These are phyloP conservation scores for Ascaphus truei DNA, from an alignment of 2,113 vertebrate genomes.

Conservation along the genomic window DNA sequence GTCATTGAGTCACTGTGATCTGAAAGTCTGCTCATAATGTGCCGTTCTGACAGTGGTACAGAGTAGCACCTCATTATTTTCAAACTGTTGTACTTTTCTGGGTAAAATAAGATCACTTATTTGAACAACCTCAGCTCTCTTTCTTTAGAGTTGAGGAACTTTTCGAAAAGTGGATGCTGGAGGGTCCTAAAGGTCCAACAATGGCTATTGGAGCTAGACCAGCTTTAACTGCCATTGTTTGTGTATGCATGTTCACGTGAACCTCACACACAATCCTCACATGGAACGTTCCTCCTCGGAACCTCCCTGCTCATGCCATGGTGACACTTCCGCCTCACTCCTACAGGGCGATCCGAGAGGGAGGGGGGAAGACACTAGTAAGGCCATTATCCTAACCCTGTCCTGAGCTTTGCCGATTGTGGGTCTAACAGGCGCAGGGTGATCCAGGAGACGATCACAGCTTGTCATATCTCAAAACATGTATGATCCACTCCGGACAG, in stretches of 20 bases:
- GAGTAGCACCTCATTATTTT: too few species aligned
- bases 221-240: too few species aligned
- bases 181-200: too few species aligned
- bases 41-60: too few species aligned
- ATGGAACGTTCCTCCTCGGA: background rate
- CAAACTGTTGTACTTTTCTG: too few species aligned
- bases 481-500: background rate
- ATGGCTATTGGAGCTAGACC: too few species aligned
- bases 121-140: too few species aligned
- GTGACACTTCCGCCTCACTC: conserved; percentile 1
- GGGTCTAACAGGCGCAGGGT: conserved; percentile 25
- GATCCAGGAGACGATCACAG: conserved; percentile 36
- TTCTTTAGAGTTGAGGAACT: too few species aligned
- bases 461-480: conserved; percentile 12
- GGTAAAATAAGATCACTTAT: too few species aligned
- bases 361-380: conserved; percentile 28
- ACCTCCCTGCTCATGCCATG: background rate
- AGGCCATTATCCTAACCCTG: conserved; percentile 32
- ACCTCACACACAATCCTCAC: background rate
- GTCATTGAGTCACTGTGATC: too few species aligned
- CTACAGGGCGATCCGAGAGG: conserved; percentile 20
- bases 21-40: too few species aligned
- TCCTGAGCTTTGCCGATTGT: conserved; percentile 33
- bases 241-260: background rate
- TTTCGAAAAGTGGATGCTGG: too few species aligned